phyloP scores from a whole-genome alignment of 1,140 invertebrate species.

The Drosophila nigrodunni region DNA sequence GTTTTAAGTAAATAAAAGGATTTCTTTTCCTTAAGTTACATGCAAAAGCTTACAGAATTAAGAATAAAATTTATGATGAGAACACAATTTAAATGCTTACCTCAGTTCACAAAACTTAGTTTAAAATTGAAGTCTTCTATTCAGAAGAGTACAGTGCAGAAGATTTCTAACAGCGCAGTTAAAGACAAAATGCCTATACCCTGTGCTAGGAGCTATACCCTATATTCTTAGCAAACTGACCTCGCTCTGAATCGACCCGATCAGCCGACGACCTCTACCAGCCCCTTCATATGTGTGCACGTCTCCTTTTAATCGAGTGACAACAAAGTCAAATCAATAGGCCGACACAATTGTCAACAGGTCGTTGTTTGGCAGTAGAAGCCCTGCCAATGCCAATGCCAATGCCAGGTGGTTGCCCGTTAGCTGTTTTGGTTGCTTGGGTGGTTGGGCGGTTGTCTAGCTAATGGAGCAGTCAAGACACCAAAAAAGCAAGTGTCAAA shows the following conservation, averaged over 20 bases:
- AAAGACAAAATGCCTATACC: neutral
- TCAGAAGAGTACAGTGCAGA: too few species aligned
- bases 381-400: constrained; percentile 12
- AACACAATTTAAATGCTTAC: too few species aligned
- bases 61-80: too few species aligned
- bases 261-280: constrained; percentile 13
- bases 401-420: constrained; percentile 36
- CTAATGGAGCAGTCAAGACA: constrained; percentile 38
- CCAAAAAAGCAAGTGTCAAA: constrained; percentile 46
- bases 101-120: too few species aligned
- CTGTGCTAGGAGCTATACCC: neutral
- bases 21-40: too few species aligned
- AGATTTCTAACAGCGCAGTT: neutral
- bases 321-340: constrained; percentile 26
- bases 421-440: neutral
- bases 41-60: too few species aligned
- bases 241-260: constrained; percentile 2
- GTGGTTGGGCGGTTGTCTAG: constrained; percentile 24
- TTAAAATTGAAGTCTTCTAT: too few species aligned
- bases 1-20: too few species aligned
- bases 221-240: neutral
- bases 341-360: constrained; percentile 46
- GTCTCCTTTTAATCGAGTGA: constrained; percentile 11
- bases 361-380: constrained; percentile 26
- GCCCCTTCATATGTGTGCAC: neutral